Evolutionary conservation across 1,140 invertebrate genomes (phyloP).

Genomic region (Drosophila funebris): DNA sequence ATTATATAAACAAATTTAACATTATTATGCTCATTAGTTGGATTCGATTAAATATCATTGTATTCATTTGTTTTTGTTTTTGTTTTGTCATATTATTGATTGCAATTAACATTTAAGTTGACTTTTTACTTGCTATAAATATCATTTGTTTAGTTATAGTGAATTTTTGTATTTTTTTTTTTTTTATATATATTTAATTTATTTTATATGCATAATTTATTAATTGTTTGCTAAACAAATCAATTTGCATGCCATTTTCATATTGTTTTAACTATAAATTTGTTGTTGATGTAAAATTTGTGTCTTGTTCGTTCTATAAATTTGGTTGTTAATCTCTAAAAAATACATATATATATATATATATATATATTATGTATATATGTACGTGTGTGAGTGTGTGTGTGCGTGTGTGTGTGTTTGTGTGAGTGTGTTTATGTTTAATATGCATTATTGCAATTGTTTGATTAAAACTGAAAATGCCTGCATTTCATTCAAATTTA

Average conservation of each 20-base stretch:
- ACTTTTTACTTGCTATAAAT: slow-evolving; percentile 41
- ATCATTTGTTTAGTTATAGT: slow-evolving; percentile 33
- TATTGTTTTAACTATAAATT: slow-evolving; percentile 34
- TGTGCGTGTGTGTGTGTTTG: slow-evolving; percentile 4
- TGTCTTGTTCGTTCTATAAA: slow-evolving; percentile 39
- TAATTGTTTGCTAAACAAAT: slow-evolving; percentile 35
- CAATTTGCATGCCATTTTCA: slow-evolving; percentile 10
- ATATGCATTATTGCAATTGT: slow-evolving; percentile 10
- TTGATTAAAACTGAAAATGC: slow-evolving; percentile 32
- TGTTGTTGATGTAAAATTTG: slow-evolving; percentile 43
- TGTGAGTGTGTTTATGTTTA: slow-evolving; percentile 1
- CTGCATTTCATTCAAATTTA: slow-evolving; percentile 20
- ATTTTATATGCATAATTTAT: slow-evolving; percentile 5
- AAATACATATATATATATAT: too few relatives aligned
- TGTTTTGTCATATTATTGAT: slow-evolving; percentile 27
- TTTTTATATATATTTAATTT: background rate
- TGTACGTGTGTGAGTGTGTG: slow-evolving; percentile 6
- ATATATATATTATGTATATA: slow-evolving; percentile 15
- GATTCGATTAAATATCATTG: slow-evolving; percentile 55
- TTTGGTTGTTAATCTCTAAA: slow-evolving; percentile 41
- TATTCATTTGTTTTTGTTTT: slow-evolving; percentile 33
- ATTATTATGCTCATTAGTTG: slow-evolving; percentile 57
- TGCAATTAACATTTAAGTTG: slow-evolving; percentile 33
- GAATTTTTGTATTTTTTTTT: slow-evolving; percentile 21
- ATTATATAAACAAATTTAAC: slow-evolving; percentile 83